A percentile compares a stretch with the other conserved stretches of the same genome.
Conservation (phyloP, 1,140 invertebrate genomes). For the Nomia melanderi region DNA sequence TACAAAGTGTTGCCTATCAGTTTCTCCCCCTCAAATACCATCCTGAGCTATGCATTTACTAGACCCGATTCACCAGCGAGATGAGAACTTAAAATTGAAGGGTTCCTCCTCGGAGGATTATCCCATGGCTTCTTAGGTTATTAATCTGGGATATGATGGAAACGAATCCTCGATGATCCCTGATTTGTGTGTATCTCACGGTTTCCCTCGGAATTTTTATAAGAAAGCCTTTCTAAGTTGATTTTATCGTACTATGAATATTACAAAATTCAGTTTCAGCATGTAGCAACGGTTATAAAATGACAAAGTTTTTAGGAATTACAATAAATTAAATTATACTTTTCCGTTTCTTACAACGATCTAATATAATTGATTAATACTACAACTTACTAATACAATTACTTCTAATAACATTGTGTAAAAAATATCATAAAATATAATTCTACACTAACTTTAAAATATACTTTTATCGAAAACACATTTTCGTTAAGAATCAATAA, state of each 20-base stretch:
- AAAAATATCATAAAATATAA: too few relatives aligned
- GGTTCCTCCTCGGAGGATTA: constrained; percentile 21
- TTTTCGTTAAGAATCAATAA: too few relatives aligned
- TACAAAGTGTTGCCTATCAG: not conserved
- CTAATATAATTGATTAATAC: too few relatives aligned
- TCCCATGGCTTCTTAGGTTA: constrained; percentile 35
- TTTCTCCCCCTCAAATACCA: not conserved
- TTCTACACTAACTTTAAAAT: too few relatives aligned
- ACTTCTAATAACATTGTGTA: too few relatives aligned
- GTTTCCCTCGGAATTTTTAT: not conserved
- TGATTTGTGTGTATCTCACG: constrained; percentile 3
- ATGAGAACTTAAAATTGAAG: constrained; percentile 36
- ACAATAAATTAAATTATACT: too few relatives aligned
- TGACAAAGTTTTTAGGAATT: too few relatives aligned
- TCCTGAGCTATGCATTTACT: not conserved
- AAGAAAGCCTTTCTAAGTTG: not conserved
- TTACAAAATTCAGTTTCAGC: not conserved
- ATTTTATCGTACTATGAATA: not conserved
- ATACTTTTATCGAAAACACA: too few relatives aligned
- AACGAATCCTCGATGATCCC: constrained; percentile 25
- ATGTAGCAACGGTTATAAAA: not conserved
- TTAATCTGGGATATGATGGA: constrained; percentile 29
- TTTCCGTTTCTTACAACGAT: too few relatives aligned
- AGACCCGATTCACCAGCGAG: not conserved
- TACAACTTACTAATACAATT: too few relatives aligned